Base-by-base conservation (phyloP, 2,888 invertebrate genomes). In the Caenorhabditis afra region DNA sequence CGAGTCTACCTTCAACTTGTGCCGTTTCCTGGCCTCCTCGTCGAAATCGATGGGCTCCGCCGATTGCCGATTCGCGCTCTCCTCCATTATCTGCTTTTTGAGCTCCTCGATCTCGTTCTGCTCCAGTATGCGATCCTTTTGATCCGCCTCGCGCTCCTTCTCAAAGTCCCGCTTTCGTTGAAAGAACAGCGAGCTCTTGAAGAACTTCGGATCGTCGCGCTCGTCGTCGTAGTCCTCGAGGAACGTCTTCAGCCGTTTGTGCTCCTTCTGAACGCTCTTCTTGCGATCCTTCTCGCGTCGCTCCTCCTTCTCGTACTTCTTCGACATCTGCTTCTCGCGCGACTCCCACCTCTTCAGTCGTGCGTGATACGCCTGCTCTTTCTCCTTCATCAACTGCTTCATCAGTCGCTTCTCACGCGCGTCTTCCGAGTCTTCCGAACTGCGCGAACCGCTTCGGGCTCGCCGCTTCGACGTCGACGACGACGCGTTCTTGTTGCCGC, bases 221-320 rank as follows among this genome's bases (percentile, higher is more conserved):
- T 97, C 97, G 91, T 99, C 99, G 90, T 98, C 97, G 90, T 99
- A 99, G 91, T 99, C 98, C 92, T 99, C 99, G 3, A 99, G 93
- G 91, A 99, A 99, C 92, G 97, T 96, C 91, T 96, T 96, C 66
- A 99, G 93, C 50, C 95, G 93, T 91, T 95, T 95, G 0, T 96
- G 97, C 91, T 99, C 98, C 75, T 94, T 93, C 37, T 85, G 84
- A 12, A 82, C 44, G 1, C 58, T 71, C 65, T 83, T 82, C 64
- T 85, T 81, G 88, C 94, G 94, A 41, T 85, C 80, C 37, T 83
- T 83, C 65, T 86, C 89, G 22, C 74, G 80, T 20, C 84, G 70
- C 29, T 86, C 87, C 29, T 86, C 93, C 55, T 94, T 92, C 90
- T 96, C 95, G 86, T 94, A 94, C 89, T 95, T 94, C 75, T 94